Evolutionary conservation across 2,797 vertebrate species (phyloP), one percentile per base, ranked within the genome.

Genomic region (Aphelocoma californica): DNA sequence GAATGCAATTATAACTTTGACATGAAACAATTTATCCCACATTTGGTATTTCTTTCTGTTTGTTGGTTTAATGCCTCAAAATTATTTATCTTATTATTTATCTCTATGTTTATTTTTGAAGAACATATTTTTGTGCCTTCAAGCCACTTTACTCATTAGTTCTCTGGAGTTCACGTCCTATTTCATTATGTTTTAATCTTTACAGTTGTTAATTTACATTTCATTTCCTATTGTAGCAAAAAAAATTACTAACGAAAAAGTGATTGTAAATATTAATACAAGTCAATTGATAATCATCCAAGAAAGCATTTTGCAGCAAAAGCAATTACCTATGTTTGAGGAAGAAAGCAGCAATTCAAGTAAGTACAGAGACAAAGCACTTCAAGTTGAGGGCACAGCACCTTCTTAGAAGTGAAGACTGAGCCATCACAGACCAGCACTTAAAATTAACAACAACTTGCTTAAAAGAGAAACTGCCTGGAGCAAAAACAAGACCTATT

Each of bases 201-300:
- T 97, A 96, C 92, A 96, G 91, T 93, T 97, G 95, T 97, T 97
- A 96, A 98, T 98, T 98, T 98, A 95, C 97, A 97, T 98, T 97
- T 98, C 92, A 97, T 97, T 97, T 97, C 91, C 96, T 80, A 48
- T 70, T 86, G 74, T 31, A 90, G 92, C 78, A 89, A 61, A 82
- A 83, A 71, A 65, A 88, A 42, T 28, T 56, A 64, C 61, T 26
- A 79, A 61, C 48, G 38, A 92, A 96, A 96, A 82, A 90, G 71
- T 91, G 95, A 95, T 93, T 97, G 96, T 97, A 96, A 98, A 97
- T 97, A 97, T 97, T 97, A 98, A 97, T 92, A 92, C 56, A 66
- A 96, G 88, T 91, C 96, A 95, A 81, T 50, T 15, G 74, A 88
- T 96, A 92, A 90, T 77, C 65, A 85, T 86, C 90, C 84, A 78